phyloP scores from a whole-genome alignment of 2,888 invertebrate species.

The Smittia aterrima region DNA sequence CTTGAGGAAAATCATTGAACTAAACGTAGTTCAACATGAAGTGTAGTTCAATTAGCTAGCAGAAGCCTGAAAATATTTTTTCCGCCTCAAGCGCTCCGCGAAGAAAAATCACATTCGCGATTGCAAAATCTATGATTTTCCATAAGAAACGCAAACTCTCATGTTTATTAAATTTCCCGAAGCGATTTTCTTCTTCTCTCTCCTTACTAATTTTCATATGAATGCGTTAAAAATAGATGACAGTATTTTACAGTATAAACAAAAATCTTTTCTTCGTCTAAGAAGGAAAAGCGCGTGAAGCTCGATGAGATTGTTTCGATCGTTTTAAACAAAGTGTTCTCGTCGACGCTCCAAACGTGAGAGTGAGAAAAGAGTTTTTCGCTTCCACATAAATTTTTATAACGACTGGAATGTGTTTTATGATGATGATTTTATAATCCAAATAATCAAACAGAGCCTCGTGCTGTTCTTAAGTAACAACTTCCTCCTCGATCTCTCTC shows the following conservation, averaged over 20 bases:
- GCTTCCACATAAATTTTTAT: slow-evolving; percentile 17
- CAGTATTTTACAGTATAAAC: slow-evolving; percentile 40
- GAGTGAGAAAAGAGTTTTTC: neutral
- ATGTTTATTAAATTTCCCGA: slow-evolving; percentile 23
- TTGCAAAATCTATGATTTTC: slow-evolving; percentile 20
- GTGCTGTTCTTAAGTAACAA: neutral
- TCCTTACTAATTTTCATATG: slow-evolving; percentile 39
- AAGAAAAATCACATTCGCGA: neutral
- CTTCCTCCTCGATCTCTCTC: too few species aligned
- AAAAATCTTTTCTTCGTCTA: slow-evolving; percentile 27
- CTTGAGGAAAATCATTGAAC: slow-evolving; percentile 23
- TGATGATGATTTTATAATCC: slow-evolving; percentile 22
- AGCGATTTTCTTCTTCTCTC: slow-evolving; percentile 15
- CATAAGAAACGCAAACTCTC: slow-evolving; percentile 13
- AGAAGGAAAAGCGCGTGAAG: slow-evolving; percentile 26
- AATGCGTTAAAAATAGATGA: slow-evolving; percentile 42
- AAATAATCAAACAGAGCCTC: slow-evolving; percentile 15
- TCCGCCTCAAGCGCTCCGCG: neutral
- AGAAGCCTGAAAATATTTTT: neutral
- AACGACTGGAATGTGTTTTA: slow-evolving; percentile 22
- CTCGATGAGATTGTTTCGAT: slow-evolving; percentile 1
- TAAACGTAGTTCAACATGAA: neutral
- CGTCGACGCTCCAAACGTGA: neutral
- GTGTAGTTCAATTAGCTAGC: neutral
- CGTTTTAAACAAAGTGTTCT: slow-evolving; percentile 22